Evolutionary conservation across 2,888 invertebrate genomes (phyloP).

Genomic region (Rhimphoctona megacephalus): DNA sequence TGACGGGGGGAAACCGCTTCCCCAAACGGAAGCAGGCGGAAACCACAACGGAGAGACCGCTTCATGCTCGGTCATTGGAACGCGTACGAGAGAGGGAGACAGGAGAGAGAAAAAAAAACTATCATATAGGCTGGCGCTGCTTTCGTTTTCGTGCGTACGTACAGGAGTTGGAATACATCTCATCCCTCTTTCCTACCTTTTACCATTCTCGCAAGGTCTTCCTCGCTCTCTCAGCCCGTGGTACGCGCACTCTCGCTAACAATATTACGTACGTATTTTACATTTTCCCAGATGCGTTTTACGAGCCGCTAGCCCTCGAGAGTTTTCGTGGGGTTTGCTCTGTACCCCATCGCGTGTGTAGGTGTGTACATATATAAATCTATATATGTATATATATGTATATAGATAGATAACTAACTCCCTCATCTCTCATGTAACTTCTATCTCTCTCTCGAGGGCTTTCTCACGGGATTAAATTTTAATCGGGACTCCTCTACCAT

Average conservation of each 20-base stretch:
- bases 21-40: constrained; percentile 60
- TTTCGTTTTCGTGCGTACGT: constrained; percentile 44
- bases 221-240: constrained; percentile 22
- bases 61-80: constrained; percentile 39
- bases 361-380: not conserved
- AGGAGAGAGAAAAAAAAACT: constrained; percentile 6
- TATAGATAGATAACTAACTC: constrained; percentile 20
- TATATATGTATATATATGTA: not conserved
- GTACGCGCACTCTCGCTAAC: constrained; percentile 63
- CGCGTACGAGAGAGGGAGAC: constrained; percentile 5
- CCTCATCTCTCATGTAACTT: constrained; percentile 46
- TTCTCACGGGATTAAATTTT: constrained; percentile 71
- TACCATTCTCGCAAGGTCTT: constrained; percentile 32
- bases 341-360: constrained; percentile 37
- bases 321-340: constrained; percentile 65
- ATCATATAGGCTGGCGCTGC: constrained; percentile 10
- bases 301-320: constrained; percentile 67
- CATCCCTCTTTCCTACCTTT: constrained; percentile 41
- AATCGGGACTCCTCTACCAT: constrained; percentile 69
- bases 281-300: constrained; percentile 74
- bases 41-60: constrained; percentile 59
- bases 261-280: constrained; percentile 74
- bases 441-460: constrained; percentile 37
- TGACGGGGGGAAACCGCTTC: constrained; percentile 53
- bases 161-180: constrained; percentile 48